Base-by-base conservation (phyloP, 2,888 invertebrate genomes). In the Hydraecia micacea region DNA sequence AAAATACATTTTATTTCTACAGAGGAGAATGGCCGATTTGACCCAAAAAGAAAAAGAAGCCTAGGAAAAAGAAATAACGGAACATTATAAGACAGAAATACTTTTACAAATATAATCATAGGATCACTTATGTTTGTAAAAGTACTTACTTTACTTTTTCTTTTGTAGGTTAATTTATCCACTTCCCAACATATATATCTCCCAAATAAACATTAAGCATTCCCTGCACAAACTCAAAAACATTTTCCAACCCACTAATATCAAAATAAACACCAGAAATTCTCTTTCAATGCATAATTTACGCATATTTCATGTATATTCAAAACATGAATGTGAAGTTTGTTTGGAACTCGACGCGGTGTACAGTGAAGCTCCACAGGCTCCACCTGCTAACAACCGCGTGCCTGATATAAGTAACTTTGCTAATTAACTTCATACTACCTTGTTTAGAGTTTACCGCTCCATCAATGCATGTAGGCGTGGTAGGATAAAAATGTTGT, bases 401-500 rank as follows among this genome's bases (percentile, higher is more conserved):
- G 68, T 69, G 68, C 78, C 86, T 83, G 86, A 86, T 82, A 84
- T 77, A 80, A 79, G 80, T 83, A 89, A 91, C 83, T 90, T 91
- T 75, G 65, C 80, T 91, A 88, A 91, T 91, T 91, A 91, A 87
- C 87, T 90, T 87, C 82, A 86, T 85, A 87, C 82, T 80, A 86
- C 81, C 82, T 86, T 84, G 85, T 83, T 86, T 85, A 39, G 83
- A 90, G 85, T 90, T 87, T 78, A 75, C 72, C 73, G 75, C 80
- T 85, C 72, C 82, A 83, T 82, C 80, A 77, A 62, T 68, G 69
- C 75, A 77, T 36, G 70, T 81, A 73, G 69, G 60, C 49, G 74
- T 75, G 76, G 69, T 18, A 15, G 36, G 36, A 68, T 69, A 42
- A 80, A 73, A 73, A 60, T 75, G 7, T 74, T 81, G 52, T 36